Evolutionary conservation across 2,888 invertebrate species (phyloP).

Genomic region (Craniophora ligustri): DNA sequence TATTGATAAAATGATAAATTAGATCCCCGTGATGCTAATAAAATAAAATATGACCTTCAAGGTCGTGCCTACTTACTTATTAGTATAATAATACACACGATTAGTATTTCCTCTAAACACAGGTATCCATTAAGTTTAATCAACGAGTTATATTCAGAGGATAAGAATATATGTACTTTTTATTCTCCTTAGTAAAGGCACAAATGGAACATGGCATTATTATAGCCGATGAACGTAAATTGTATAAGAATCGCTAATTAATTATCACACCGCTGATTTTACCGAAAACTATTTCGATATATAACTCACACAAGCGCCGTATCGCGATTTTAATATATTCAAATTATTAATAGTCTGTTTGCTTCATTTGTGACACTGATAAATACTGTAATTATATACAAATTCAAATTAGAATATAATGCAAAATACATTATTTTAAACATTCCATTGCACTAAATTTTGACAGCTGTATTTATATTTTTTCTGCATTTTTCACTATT

Average conservation of each 20-base stretch:
- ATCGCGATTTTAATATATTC: neutral
- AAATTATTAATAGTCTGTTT: neutral
- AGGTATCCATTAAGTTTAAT: conserved; percentile 23
- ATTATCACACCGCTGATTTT: conserved; percentile 40
- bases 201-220: conserved; percentile 21
- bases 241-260: conserved; percentile 52
- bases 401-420: conserved; percentile 30
- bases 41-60: conserved; percentile 37
- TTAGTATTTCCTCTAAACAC: neutral
- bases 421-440: conserved; percentile 41
- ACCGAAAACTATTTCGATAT: conserved; percentile 25
- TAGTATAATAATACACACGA: conserved; percentile 25
- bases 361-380: conserved; percentile 18
- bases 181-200: conserved; percentile 3
- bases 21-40: conserved; percentile 7
- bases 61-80: conserved; percentile 40
- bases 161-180: conserved; percentile 4
- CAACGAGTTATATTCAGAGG: conserved; percentile 8
- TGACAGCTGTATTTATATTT: conserved; percentile 39
- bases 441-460: conserved; percentile 48
- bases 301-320: conserved; percentile 17
- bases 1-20: neutral
- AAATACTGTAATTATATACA: neutral
- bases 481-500: conserved; percentile 23
- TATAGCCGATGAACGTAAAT: conserved; percentile 37